Evolutionary conservation across 2,888 invertebrate genomes (phyloP).

Genomic region (Clivina fossor): DNA sequence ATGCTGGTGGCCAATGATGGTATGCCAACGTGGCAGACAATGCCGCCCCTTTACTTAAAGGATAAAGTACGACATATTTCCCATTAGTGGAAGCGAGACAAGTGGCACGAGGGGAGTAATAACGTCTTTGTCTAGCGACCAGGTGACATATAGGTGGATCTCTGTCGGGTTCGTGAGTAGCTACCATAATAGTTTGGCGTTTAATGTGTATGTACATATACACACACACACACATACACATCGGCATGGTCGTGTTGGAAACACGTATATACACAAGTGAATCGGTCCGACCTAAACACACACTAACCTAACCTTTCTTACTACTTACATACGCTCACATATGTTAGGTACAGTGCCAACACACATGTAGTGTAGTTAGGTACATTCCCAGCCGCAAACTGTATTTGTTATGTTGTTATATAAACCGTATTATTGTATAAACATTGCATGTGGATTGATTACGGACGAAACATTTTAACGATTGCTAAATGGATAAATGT

Average conservation of each 20-base stretch:
- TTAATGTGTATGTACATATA: constrained; percentile 50
- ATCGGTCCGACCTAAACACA: constrained; percentile 36
- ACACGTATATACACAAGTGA: no score
- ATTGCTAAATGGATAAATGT: constrained; percentile 47
- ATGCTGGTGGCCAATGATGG: constrained; percentile 14
- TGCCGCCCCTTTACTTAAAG: constrained; percentile 52
- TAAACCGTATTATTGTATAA: constrained; percentile 43
- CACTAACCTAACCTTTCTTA: constrained; percentile 52
- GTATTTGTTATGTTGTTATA: constrained; percentile 39
- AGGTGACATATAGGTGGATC: constrained; percentile 45
- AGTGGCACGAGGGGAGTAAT: no score
- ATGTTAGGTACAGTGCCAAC: constrained; percentile 54
- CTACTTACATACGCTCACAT: constrained; percentile 53
- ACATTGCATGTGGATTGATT: no score
- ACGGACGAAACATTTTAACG: constrained; percentile 45
- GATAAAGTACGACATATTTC: constrained; percentile 53
- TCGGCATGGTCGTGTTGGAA: no score
- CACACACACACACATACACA: constrained; percentile 44
- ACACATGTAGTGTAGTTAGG: constrained; percentile 52
- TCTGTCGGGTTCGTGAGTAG: constrained; percentile 49
- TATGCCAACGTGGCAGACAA: constrained; percentile 44
- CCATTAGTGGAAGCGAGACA: constrained; percentile 47
- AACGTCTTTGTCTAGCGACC: constrained; percentile 43
- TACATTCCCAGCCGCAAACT: constrained; percentile 45
- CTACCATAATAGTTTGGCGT: constrained; percentile 52